Evolutionary conservation across 2,797 vertebrate species (phyloP).

Genomic region (Oophaga sylvatica): DNA sequence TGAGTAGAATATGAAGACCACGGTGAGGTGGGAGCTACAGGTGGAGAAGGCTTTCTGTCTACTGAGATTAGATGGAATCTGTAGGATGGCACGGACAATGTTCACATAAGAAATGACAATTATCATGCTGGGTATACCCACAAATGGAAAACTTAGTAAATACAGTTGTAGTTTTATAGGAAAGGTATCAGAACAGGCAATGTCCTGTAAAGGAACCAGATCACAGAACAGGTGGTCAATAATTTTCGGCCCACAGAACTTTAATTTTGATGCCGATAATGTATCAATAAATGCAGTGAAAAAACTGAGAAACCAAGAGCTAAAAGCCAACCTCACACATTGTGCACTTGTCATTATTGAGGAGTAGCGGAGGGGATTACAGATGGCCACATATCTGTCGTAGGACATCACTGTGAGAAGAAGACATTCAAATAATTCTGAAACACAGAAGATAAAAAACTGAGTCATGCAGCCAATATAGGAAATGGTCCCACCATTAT

Average conservation of each 20-base stretch:
- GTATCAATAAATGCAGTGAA: neutral
- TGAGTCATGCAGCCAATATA: neutral
- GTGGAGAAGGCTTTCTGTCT: conserved; percentile 18
- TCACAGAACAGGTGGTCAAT: neutral
- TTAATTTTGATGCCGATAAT: neutral
- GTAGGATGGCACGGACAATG: neutral
- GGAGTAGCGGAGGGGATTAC: neutral
- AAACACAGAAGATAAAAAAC: neutral
- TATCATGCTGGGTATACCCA: neutral
- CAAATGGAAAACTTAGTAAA: neutral
- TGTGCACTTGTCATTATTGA: neutral
- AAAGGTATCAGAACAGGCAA: neutral
- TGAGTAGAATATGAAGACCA: neutral
- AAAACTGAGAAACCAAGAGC: neutral
- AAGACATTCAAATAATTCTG: neutral
- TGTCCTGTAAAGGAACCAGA: neutral
- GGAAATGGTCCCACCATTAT: neutral
- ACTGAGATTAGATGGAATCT: neutral
- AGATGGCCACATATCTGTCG: neutral
- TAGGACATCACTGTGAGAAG: neutral
- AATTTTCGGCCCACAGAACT: neutral
- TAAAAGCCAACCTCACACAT: neutral
- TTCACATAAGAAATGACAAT: neutral
- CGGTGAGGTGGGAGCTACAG: neutral
- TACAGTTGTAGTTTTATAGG: neutral